Evolutionary conservation across 1,140 invertebrate species (phyloP).

Genomic region (Limonius californicus): DNA sequence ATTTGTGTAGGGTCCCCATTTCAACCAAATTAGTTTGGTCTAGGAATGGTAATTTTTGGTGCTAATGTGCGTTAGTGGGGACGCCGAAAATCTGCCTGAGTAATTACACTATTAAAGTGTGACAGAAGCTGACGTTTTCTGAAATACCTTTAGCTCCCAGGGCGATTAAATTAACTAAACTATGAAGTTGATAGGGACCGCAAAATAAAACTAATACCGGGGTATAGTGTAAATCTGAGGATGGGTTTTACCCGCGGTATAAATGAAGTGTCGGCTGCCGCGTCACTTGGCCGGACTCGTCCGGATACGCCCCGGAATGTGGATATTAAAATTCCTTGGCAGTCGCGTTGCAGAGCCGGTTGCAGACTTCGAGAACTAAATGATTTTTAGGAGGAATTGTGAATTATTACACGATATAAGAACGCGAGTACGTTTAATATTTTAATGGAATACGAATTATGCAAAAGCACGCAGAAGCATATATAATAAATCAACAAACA

Average conservation of each 20-base stretch:
- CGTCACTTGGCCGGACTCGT: slow-evolving; percentile 9
- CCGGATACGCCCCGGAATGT: slow-evolving; percentile 26
- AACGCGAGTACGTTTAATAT: slow-evolving; percentile 14
- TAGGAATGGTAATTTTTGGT: too few relatives aligned
- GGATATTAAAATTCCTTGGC: slow-evolving; percentile 35
- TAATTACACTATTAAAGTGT: too few relatives aligned
- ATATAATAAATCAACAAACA: too few relatives aligned
- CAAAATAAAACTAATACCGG: slow-evolving; percentile 1
- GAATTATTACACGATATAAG: slow-evolving; percentile 31
- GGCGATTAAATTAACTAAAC: background rate
- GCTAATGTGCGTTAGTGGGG: too few relatives aligned
- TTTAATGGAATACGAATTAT: slow-evolving; percentile 8
- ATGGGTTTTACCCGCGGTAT: slow-evolving; percentile 7
- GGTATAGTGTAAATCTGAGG: slow-evolving; percentile 17
- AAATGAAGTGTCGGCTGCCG: slow-evolving; percentile 19
- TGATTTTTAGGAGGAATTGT: slow-evolving; percentile 29
- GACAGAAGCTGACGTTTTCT: too few relatives aligned
- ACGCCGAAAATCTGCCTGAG: too few relatives aligned
- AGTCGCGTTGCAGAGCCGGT: slow-evolving; percentile 21
- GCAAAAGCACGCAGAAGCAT: too few relatives aligned
- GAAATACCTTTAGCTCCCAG: too few relatives aligned
- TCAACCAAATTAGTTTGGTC: too few relatives aligned
- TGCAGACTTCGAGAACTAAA: slow-evolving; percentile 29
- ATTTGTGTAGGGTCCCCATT: too few relatives aligned
- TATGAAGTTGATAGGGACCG: background rate